phyloP scores from a whole-genome alignment of 2,888 invertebrate species.

The Pandemis corylana region DNA sequence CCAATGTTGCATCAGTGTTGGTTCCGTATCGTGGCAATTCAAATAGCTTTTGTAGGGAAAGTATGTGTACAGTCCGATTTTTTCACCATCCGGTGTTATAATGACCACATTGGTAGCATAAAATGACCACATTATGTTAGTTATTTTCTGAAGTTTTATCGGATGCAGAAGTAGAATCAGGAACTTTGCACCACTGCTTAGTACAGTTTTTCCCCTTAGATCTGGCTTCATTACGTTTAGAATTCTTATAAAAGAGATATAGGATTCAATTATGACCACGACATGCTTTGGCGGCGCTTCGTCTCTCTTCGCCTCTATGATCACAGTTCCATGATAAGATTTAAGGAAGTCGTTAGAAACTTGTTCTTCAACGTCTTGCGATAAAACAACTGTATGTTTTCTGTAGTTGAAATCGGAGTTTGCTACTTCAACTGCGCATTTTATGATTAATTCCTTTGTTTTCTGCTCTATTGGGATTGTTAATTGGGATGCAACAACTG shows the following conservation, averaged over 20 bases:
- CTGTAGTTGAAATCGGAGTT: constrained; percentile 63
- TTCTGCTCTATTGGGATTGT: constrained; percentile 29
- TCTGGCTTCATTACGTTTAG: constrained; percentile 62
- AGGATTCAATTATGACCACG: constrained; percentile 62
- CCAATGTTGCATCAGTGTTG: constrained; percentile 58
- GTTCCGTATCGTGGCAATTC: constrained; percentile 63
- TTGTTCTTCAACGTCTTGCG: constrained; percentile 58
- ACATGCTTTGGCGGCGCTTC: constrained; percentile 59
- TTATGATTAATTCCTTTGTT: constrained; percentile 50
- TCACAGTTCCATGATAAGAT: constrained; percentile 61
- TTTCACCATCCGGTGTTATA: constrained; percentile 51
- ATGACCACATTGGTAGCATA: constrained; percentile 62
- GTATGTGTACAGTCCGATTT: constrained; percentile 60
- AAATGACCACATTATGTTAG: constrained; percentile 62
- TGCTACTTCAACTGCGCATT: constrained; percentile 59
- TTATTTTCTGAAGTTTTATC: constrained; percentile 59
- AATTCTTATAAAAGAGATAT: constrained; percentile 60
- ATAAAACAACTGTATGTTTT: constrained; percentile 56
- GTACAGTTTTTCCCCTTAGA: constrained; percentile 61
- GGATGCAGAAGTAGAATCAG: constrained; percentile 59
- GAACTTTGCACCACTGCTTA: constrained; percentile 62
- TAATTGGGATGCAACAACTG: constrained; percentile 39
- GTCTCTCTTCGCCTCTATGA: constrained; percentile 59
- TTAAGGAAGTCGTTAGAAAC: constrained; percentile 58
- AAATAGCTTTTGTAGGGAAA: constrained; percentile 65